Conservation (phyloP, 2,797 vertebrate genomes). For the Hemitrygon akajei region DNA sequence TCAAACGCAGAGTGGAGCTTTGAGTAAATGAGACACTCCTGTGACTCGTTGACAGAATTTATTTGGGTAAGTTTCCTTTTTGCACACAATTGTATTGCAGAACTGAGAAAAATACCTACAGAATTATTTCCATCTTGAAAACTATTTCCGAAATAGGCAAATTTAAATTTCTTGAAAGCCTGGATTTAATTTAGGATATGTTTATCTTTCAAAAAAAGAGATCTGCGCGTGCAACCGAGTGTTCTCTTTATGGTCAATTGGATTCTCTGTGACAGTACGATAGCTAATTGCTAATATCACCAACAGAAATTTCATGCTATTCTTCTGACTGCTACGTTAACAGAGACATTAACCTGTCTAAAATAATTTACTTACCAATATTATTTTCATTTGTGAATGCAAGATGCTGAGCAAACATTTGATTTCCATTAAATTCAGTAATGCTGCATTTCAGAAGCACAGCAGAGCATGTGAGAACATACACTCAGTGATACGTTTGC, state of each 20-base stretch:
- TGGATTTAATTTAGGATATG: not conserved
- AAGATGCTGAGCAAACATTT: not conserved
- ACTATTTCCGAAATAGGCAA: not conserved
- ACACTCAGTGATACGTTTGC: too few relatives aligned
- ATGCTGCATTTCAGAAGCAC: too few relatives aligned
- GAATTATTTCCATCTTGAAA: not conserved
- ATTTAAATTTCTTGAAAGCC: not conserved
- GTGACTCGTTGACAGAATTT: not conserved
- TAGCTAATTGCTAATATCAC: not conserved
- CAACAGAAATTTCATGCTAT: not conserved
- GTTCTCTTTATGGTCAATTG: not conserved
- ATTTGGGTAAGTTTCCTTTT: not conserved
- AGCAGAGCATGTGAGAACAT: too few relatives aligned
- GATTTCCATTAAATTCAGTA: too few relatives aligned
- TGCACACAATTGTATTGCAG: not conserved
- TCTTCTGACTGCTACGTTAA: not conserved
- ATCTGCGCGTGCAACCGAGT: not conserved
- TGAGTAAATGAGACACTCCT: not conserved
- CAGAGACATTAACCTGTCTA: not conserved
- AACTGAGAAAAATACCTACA: not conserved
- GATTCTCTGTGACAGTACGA: not conserved
- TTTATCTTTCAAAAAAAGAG: not conserved
- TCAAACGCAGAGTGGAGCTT: not conserved
- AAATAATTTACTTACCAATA: not conserved
- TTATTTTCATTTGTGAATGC: not conserved